Conservation (phyloP, 1,140 invertebrate species). For the Caerostris darwini region DNA sequence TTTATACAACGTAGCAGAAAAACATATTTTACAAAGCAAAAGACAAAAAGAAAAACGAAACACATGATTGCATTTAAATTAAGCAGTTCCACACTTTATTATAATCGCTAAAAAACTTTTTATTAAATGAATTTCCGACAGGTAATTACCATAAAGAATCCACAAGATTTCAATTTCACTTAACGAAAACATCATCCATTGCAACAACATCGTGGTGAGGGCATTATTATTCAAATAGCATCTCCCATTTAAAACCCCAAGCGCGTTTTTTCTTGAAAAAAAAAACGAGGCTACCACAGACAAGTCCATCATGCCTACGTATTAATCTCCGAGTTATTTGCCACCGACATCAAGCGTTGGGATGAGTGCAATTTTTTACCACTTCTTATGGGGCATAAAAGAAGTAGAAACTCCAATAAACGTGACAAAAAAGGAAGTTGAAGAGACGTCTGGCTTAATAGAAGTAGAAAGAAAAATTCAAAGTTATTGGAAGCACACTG, state of each 20-base stretch:
- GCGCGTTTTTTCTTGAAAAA: not conserved
- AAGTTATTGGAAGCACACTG: slow-evolving; percentile 49
- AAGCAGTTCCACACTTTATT: too few species aligned
- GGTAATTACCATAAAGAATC: too few species aligned
- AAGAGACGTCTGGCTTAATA: not conserved
- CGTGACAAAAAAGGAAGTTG: not conserved
- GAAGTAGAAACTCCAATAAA: not conserved
- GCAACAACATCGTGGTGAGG: not conserved
- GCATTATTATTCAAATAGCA: slow-evolving; percentile 14
- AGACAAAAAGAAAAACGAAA: too few species aligned
- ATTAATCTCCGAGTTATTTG: slow-evolving; percentile 13
- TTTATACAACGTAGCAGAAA: too few species aligned
- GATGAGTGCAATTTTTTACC: slow-evolving; percentile 33
- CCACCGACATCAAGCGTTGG: not conserved
- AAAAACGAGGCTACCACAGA: not conserved
- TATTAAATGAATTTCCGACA: too few species aligned
- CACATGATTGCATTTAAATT: too few species aligned
- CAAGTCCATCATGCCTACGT: not conserved
- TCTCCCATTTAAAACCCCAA: not conserved
- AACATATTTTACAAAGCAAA: too few species aligned
- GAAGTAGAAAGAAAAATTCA: not conserved
- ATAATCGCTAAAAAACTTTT: too few species aligned
- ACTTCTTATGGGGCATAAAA: not conserved
- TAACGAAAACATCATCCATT: not conserved
- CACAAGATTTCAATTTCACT: too few species aligned